Base-by-base conservation (phyloP, 2,888 invertebrate genomes). In the Arenicola marina region DNA sequence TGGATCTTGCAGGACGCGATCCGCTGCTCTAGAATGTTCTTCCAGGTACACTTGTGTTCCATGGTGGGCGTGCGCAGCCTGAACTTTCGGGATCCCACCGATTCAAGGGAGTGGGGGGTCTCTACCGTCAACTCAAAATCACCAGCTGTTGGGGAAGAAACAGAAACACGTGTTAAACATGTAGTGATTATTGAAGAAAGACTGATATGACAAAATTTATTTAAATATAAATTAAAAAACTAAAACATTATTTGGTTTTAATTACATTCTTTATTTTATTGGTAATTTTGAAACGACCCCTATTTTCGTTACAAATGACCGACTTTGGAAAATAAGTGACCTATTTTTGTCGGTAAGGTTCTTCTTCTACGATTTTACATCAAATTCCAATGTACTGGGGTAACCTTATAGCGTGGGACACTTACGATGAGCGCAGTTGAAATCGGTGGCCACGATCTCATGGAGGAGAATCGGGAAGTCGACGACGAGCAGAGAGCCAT, bases 31-130 rank as follows among this genome's bases (percentile, higher is more conserved):
- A 81, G 65, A 24, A 81, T 66, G 61, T 72, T 74, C 64, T 78
- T 78, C 81, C 81, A 81, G 1, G 76, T 75, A 62, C 71, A 75
- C 56, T 78, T 78, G 70, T 77, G 74, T 56, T 80, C 79, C 1
- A 75, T 70, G 18, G 74, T 72, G 0, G 78, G 77, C 0, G 78
- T 76, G 32, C 78, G 59, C 57, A 77, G 68, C 4, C 28, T 32
- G 33, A 64, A 24, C 1, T 32, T 34, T 21, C 38, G 26, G 26
- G 61, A 7, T 48, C 24, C 48, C 18, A 48, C 48, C 48, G 18
- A 48, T 11, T 11, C 18, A 24, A n/a, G 7, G 24, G 11, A 7
- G 15, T 7, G 11, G 7, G 18, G 7, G 26, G n/a, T n/a, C 48
- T 48, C 48, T 24, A 24, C 26, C 26, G 18, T 24, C 18, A 48